These are phyloP conservation scores for Clarias magur DNA, from an alignment of 2,113 vertebrate genomes.

Conservation along the genomic window DNA sequence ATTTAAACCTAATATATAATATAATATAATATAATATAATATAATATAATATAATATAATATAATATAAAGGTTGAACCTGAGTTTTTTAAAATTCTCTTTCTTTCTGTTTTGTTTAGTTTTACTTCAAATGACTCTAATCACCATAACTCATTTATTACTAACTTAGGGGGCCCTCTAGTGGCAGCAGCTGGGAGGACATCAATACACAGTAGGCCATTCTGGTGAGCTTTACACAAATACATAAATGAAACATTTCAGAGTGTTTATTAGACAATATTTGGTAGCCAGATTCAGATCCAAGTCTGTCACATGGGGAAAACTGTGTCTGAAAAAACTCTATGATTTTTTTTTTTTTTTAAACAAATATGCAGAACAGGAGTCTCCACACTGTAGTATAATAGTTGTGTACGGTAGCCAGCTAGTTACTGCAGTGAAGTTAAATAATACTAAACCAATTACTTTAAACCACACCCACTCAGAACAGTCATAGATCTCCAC, in stretches of 20 bases:
- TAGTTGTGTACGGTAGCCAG: background rate
- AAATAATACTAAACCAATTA: background rate
- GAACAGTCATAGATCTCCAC: background rate
- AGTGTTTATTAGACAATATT: background rate
- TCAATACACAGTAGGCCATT: background rate
- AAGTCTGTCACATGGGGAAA: background rate
- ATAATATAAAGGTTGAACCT: background rate
- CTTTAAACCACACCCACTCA: background rate
- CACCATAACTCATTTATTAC: background rate
- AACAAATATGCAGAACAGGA: background rate
- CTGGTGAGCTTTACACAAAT: background rate
- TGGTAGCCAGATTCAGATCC: background rate
- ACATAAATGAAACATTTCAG: background rate
- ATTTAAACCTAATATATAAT: background rate
- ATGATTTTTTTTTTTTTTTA: no score
- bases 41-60: no score
- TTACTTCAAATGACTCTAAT: background rate
- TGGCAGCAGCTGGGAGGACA: slow-evolving; percentile 1
- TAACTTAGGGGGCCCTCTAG: background rate
- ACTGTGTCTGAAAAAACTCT: background rate
- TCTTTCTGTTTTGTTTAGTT: background rate
- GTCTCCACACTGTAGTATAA: background rate
- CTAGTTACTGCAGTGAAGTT: background rate
- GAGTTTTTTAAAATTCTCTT: background rate
- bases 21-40: background rate